These are phyloP conservation scores for Pachypanchax playfairii DNA, from an alignment of 2,113 vertebrate genomes.

Conservation along the genomic window DNA sequence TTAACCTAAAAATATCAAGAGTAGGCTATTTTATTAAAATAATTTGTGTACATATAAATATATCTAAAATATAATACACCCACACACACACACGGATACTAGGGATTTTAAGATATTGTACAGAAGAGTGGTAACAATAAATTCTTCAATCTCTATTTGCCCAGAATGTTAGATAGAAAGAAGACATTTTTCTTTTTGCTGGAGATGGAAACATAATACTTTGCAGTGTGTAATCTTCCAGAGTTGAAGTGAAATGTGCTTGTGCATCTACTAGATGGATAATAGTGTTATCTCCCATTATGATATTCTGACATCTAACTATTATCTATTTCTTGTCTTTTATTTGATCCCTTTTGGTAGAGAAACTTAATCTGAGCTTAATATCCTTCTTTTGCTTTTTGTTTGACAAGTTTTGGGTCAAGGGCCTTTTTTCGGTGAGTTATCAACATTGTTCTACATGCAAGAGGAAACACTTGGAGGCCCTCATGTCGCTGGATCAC, in stretches of 20 bases:
- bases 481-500: slow-evolving; percentile 45
- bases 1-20: neutral
- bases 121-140: neutral
- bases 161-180: neutral
- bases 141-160: neutral
- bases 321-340: slow-evolving; percentile 1
- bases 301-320: neutral
- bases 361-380: neutral
- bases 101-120: neutral
- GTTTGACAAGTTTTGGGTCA: slow-evolving; percentile 53
- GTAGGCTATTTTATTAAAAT: too few relatives aligned
- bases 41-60: too few relatives aligned
- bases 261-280: neutral
- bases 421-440: slow-evolving; percentile 55
- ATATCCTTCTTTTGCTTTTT: slow-evolving; percentile 12
- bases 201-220: slow-evolving; percentile 4
- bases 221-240: neutral
- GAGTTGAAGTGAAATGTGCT: neutral
- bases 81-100: too few relatives aligned
- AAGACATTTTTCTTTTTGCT: neutral
- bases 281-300: neutral
- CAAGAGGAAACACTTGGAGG: slow-evolving; percentile 44
- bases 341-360: neutral
- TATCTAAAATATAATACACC: too few relatives aligned
- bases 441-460: slow-evolving; percentile 33